Base-by-base conservation (phyloP, 2,113 vertebrate genomes). In the Ceyx cyanopectus region DNA sequence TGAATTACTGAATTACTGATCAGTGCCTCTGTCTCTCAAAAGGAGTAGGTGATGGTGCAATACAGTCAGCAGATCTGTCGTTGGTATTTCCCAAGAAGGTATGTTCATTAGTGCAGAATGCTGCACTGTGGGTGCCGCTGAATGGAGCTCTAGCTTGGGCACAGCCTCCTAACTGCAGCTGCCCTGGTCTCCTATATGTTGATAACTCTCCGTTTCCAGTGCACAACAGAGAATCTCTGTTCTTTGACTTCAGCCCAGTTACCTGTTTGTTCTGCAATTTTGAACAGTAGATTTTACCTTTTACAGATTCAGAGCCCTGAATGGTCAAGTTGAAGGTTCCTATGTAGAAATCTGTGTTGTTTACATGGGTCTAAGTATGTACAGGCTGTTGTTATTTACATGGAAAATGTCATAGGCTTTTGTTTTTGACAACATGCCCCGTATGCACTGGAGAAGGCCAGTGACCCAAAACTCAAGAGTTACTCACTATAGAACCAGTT, bases 121-220 rank as follows among this genome's bases (percentile, higher is more conserved):
- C 13, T 70, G 61, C 45, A 1, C 0, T 6, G 0, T 5, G 2
- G 0, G 11, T 15, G 69, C 61, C 17, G 8, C 93, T 27, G 48
- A 4, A 3, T 30, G 32, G 32, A 23, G 23, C 27, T 56, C 10
- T n/a, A 10, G 21, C 11, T 27, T 30, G 16, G 24, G 24, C 32
- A 13, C 0, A 54, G 69, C 53, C 45, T 54, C 57, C 23, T 15
- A 27, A 17, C 18, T 46, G 78, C 56, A 63, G 43, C 32, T 43
- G 29, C 26, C 3, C 37, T 37, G 0, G 41, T 57, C 46, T 58
- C 16, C 32, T 43, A 0, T 5, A 2, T 17, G 15, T 3, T 7
- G 27, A 7, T 40, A 20, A 20, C 11, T 46, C 30, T 9, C 18
- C 5, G 0, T 34, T 34, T 6, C 14, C 29, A 2, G 9, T 5